phyloP scores from a whole-genome alignment of 2,888 invertebrate species.

The Drosophila pegasa region DNA sequence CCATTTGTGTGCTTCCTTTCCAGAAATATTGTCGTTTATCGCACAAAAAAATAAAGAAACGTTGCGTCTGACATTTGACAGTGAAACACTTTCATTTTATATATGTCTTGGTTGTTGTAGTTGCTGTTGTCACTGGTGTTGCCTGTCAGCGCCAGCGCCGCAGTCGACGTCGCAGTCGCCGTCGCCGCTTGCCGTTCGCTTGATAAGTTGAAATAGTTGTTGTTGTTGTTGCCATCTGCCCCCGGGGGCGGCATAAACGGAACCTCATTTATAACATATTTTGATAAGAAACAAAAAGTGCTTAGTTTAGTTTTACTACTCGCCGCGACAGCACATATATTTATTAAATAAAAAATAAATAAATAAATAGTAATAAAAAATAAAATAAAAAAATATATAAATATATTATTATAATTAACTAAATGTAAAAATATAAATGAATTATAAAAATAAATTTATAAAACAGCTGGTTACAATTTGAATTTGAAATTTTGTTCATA shows the following conservation, averaged over 20 bases:
- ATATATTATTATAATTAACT: too few species aligned
- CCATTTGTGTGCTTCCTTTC: constrained; percentile 41
- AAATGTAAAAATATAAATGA: too few species aligned
- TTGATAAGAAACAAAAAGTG: constrained; percentile 49
- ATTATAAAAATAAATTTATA: too few species aligned
- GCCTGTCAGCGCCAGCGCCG: constrained; percentile 33
- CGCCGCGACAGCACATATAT: constrained; percentile 39
- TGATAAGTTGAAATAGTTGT: constrained; percentile 55
- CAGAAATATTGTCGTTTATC: constrained; percentile 51
- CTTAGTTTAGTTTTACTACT: constrained; percentile 49
- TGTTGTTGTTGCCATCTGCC: constrained; percentile 32
- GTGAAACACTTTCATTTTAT: constrained; percentile 69
- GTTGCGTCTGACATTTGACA: constrained; percentile 65
- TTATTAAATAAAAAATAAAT: constrained; percentile 8
- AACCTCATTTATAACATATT: constrained; percentile 52
- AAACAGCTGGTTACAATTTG: too few species aligned
- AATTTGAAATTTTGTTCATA: too few species aligned
- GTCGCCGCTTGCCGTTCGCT: constrained; percentile 20
- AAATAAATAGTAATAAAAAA: background rate
- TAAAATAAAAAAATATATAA: too few species aligned
- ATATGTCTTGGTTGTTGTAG: constrained; percentile 8
- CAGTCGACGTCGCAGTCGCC: constrained; percentile 20
- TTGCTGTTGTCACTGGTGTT: constrained; percentile 28
- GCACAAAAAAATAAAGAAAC: constrained; percentile 37
- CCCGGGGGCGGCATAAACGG: constrained; percentile 37